Base-by-base conservation (phyloP, 2,113 vertebrate species). In the Dasypus novemcinctus region DNA sequence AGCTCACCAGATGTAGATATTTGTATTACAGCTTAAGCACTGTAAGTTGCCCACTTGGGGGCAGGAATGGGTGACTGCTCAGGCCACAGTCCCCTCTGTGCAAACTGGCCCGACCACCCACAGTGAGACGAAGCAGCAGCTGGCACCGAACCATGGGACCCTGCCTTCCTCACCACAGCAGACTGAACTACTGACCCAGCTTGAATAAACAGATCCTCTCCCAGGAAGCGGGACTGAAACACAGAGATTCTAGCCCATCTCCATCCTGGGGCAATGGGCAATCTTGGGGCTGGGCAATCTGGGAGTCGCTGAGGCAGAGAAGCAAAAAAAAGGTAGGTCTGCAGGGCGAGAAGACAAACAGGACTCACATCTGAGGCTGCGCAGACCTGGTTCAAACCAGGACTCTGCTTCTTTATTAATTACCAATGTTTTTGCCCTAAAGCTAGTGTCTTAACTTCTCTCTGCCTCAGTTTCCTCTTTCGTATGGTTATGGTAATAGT, bases 211-310 rank as follows among this genome's bases (percentile, higher is more conserved):
- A 84, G 36, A 93, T 46, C 78, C 33, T 75, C 36, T 96, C 49
- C 78, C 33, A 66, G 82, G 64, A 96, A 79, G 41, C 27, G 49
- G 29, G 64, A 88, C 80, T 46, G 52, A 54, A 92, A 41, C 18
- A 46, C 38, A 94, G 78, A 68, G 31, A 87, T 90, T 29, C 33
- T 71, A 81, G 64, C 54, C 81, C 36, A 54, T 94, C 74, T 81
- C n/a, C 87, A 61, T 66, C 87, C 57, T 27, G 11, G 59, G 71
- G 80, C 90, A 93, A 59, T 5, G 7, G 5, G 3, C 23, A 20
- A 0, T 7, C 17, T 21, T 46, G 29, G 33, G 38, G 2, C 29
- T 43, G 46, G 11, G 2, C 21, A 14, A 1, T 33, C 27, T 49
- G 36, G 29, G 27, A 41, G 4, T 38, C 27, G 38, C 27, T 46